Conservation (phyloP, 2,888 invertebrate species). For the Alloscopus bannaensis region DNA sequence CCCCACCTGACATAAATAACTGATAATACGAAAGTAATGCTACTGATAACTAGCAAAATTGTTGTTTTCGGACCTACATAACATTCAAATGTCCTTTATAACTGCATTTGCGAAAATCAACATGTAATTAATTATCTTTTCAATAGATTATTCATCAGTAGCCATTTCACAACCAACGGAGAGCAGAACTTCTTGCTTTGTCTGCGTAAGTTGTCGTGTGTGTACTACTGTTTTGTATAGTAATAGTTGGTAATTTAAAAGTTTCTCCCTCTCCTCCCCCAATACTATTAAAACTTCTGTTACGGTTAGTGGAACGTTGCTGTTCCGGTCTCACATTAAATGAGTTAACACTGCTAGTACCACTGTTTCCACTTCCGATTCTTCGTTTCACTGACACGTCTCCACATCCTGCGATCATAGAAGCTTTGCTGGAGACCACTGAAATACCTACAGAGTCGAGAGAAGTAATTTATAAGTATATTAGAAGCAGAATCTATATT, state of each 20-base stretch:
- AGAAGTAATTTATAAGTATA: slow-evolving; percentile 42
- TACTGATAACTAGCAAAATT: no score
- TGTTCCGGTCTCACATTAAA: slow-evolving; percentile 26
- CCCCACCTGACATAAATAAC: no score
- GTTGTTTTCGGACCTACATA: no score
- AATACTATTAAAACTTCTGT: neutral
- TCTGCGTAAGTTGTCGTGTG: slow-evolving; percentile 54
- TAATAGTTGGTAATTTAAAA: slow-evolving; percentile 42
- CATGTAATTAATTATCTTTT: no score
- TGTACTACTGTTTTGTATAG: slow-evolving; percentile 48
- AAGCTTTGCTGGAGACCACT: slow-evolving; percentile 32
- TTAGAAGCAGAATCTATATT: no score
- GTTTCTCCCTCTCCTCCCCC: slow-evolving; percentile 8
- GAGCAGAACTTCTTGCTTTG: slow-evolving; percentile 45
- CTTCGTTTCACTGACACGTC: slow-evolving; percentile 14
- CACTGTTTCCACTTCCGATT: slow-evolving; percentile 30
- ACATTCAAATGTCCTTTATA: no score
- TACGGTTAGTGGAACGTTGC: slow-evolving; percentile 24
- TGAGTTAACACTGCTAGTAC: slow-evolving; percentile 17
- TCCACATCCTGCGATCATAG: slow-evolving; percentile 23
- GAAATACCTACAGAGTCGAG: slow-evolving; percentile 45
- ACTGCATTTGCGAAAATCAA: no score
- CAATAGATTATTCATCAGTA: no score
- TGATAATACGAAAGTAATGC: no score
- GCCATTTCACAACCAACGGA: slow-evolving; percentile 43